Evolutionary conservation across 2,797 vertebrate genomes (phyloP).

Genomic region (Labeo calbasu): DNA sequence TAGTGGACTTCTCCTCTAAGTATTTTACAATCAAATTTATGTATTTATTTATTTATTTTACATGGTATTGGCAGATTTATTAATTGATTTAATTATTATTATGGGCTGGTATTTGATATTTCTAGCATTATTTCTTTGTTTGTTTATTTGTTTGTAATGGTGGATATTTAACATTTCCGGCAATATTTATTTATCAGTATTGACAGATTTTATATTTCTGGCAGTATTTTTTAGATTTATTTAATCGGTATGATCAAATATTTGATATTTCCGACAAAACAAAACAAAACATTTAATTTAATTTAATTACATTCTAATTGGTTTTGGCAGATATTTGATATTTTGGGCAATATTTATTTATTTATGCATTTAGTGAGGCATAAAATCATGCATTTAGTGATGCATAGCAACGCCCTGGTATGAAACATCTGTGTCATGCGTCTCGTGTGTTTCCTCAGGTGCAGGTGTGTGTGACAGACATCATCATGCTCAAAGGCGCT

Average conservation of each 20-base stretch:
- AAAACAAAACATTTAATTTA: background rate
- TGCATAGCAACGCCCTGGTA: background rate
- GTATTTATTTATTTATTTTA: too few species aligned
- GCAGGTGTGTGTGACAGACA: slow-evolving; percentile 60
- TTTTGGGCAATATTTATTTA: background rate
- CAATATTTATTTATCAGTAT: background rate
- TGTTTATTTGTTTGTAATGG: background rate
- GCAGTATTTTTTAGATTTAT: background rate
- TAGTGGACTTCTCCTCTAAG: too few species aligned
- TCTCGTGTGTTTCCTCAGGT: slow-evolving; percentile 56
- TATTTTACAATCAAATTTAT: too few species aligned
- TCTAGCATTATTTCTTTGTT: background rate
- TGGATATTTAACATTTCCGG: background rate
- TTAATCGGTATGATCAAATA: too few species aligned
- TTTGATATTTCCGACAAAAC: too few species aligned
- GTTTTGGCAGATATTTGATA: background rate
- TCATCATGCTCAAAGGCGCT: slow-evolving; percentile 65
- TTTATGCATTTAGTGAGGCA: too few species aligned
- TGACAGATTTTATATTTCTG: background rate
- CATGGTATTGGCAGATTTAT: too few species aligned
- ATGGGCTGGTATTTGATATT: background rate
- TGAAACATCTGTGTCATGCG: background rate
- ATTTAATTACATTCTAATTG: background rate
- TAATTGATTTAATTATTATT: too few species aligned
- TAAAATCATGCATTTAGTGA: background rate